Evolutionary conservation across 2,888 invertebrate species (phyloP), one percentile per base, ranked within the genome.

Genomic region (Dilophus febrilis): DNA sequence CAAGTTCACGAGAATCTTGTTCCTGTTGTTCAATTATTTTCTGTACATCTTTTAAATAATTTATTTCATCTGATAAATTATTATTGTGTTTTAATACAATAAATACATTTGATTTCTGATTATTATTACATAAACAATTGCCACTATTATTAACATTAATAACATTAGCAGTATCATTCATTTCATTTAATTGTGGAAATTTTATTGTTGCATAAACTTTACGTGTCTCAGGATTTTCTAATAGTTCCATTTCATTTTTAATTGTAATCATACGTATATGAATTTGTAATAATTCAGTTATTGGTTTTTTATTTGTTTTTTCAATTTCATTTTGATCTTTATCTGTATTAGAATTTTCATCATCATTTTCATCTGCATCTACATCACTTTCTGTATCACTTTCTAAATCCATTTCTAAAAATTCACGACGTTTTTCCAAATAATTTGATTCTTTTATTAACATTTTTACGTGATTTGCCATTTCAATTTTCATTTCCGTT

Each of bases 191-290:
- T 47, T 12, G 40, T 48, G 3, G 48, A 18, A 57, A 54, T 41
- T 64, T 53, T 1, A 57, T 37, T 30, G 54, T 52, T 35, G 56
- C 54, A 41, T 55, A 59, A 30, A 71, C 63, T n/a, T 64, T 61
- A 38, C 73, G 57, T 57, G 73, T 64, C 18, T 66, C 55, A 2
- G 72, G 70, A 57, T 73, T 71, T 50, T 74, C 73, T 1, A 72
- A 51, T 14, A 73, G 60, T 44, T 72, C 71, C 45, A 74, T 63
- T 47, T 74, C 71, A 29, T 61, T 65, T 44, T 67, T 68, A 29
- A 74, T 73, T 50, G 71, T 67, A 28, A 65, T 58, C 42, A 74
- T 49, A 4, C 71, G 59, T 27, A 73, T 58, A 48, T 73, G 70
- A 1, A 71, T 54, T 43, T 68, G 64, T 61, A 71, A 64, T 3